phyloP scores from a whole-genome alignment of 2,888 invertebrate species.

The Brachynemurus nebulosus region DNA sequence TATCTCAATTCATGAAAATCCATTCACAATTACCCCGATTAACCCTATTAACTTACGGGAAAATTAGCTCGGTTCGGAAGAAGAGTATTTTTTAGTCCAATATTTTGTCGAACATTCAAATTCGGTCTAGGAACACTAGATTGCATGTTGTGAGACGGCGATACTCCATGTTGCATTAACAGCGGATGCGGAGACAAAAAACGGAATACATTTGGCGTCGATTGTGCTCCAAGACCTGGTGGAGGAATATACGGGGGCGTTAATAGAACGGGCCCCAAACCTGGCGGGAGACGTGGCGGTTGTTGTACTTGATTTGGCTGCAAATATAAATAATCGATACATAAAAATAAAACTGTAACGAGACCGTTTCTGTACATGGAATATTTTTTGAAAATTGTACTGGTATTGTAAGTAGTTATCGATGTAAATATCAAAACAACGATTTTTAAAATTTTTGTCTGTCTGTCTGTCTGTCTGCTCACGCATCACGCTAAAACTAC shows the following conservation, averaged over 20 bases:
- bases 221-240: conserved; percentile 9
- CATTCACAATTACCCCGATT: no score
- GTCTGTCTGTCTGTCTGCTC: no score
- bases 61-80: conserved; percentile 2
- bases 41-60: conserved; percentile 8
- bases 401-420: no score
- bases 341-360: no score
- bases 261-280: conserved; percentile 31
- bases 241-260: conserved; percentile 25
- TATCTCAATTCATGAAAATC: no score
- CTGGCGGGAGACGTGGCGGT: conserved; percentile 29
- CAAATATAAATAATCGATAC: no score
- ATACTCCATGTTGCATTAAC: conserved; percentile 17
- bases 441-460: no score
- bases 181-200: conserved; percentile 21
- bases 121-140: conserved; percentile 13
- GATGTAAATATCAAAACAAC: no score
- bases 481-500: no score
- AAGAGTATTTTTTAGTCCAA: neutral
- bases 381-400: no score
- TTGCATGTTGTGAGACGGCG: conserved; percentile 17
- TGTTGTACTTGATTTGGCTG: conserved; percentile 20
- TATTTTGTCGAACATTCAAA: conserved; percentile 3
- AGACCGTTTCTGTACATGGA: no score
- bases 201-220: conserved; percentile 25